Evolutionary conservation across 2,888 invertebrate genomes (phyloP), one percentile per base, ranked within the genome.

Genomic region (Cephus pygmeus): DNA sequence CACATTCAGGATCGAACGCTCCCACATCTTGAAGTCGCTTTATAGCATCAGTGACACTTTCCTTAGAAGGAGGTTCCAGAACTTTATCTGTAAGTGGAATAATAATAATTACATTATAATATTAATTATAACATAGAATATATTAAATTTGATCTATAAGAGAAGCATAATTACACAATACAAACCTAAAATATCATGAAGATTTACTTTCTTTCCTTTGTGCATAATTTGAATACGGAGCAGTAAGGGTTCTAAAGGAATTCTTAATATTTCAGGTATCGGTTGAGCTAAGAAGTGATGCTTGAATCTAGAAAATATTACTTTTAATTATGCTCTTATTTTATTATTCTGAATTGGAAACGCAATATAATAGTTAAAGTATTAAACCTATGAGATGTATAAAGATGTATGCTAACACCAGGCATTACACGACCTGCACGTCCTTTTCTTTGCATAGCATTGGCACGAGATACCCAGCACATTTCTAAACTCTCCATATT

Each of bases 361-460:
- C 9, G 23, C 56, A 23, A 9, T 23, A 0, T 56, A 23, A 56
- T 56, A 56, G 23, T 56, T 56, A 56, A 23, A 56, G 56, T 56
- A 11, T 85, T 82, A 77, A 84, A 91, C 85, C 91, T 93, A 83
- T 95, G 94, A 1, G 94, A 94, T 0, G 98, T 97, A 90, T 96
- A 98, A 75, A 98, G 92, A 88, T 98, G 98, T 78, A 97, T 94
- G 87, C 96, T 97, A 35, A 97, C 94, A 0, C 98, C 98, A 0
- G 96, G 94, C 94, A 95, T 96, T 4, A 98, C 98, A 77, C 98
- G 94, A 1, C 98, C 98, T 23, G 98, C 98, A 74, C 98, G 93
- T 36, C 98, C 98, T 88, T 95, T 95, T 40, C 98, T 94, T 89
- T 99, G 98, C 81, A 96, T 93, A 0, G 97, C 97, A 92, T 98